Evolutionary conservation across 2,888 invertebrate genomes (phyloP).

Genomic region (Drosophila diplacantha): DNA sequence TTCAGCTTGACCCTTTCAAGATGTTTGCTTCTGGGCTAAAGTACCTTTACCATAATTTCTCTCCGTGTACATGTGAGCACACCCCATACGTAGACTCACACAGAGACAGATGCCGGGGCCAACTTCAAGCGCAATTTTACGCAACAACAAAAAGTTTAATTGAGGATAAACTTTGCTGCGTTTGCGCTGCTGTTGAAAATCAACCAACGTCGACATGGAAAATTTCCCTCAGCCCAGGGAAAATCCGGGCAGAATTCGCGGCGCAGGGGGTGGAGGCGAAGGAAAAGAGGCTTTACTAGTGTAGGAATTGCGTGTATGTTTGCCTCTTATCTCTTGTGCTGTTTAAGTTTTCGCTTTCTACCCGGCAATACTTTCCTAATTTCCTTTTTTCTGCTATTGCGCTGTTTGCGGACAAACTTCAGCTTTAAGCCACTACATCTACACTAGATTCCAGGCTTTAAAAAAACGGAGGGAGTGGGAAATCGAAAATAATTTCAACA

Average conservation of each 20-base stretch:
- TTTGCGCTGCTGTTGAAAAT: slow-evolving; percentile 67
- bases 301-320: slow-evolving; percentile 39
- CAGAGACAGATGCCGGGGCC: slow-evolving; percentile 25
- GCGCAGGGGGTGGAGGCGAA: background rate
- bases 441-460: background rate
- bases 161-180: slow-evolving; percentile 69
- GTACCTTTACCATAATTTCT: background rate
- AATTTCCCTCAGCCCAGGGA: slow-evolving; percentile 25
- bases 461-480: background rate
- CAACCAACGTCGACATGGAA: slow-evolving; percentile 54
- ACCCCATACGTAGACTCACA: slow-evolving; percentile 10
- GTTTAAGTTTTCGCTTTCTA: slow-evolving; percentile 64
- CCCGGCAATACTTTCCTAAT: slow-evolving; percentile 43
- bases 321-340: slow-evolving; percentile 56
- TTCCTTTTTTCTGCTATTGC: slow-evolving; percentile 25
- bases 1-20: background rate
- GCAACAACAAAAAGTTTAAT: slow-evolving; percentile 70
- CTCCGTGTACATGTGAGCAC: slow-evolving; percentile 11
- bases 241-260: slow-evolving; percentile 21
- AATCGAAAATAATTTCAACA: slow-evolving; percentile 43
- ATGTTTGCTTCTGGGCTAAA: background rate
- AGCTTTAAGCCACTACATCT: slow-evolving; percentile 35
- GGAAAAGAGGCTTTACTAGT: slow-evolving; percentile 24
- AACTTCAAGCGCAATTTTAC: slow-evolving; percentile 63
- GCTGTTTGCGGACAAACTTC: slow-evolving; percentile 23